Base-by-base conservation (phyloP, 2,888 invertebrate species). In the Eupithecia exiguata region DNA sequence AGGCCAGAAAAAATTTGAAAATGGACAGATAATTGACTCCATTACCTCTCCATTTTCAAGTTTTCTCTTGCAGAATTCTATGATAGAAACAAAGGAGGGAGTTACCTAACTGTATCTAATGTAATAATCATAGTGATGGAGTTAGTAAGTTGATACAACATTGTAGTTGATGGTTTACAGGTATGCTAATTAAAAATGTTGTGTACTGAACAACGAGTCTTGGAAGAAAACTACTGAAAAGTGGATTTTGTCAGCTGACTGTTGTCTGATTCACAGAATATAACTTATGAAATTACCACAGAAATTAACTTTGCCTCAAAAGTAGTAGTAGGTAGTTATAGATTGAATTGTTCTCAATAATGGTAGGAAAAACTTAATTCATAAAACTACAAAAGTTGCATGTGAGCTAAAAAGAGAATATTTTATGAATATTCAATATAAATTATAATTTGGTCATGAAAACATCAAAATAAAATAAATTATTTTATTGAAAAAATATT, bases 401-500 rank as follows among this genome's bases (percentile, higher is more conserved):
- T 38, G 38, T 38, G 9, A 21, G n/a, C n/a, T n/a, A 0, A 49
- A 49, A 53, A 53, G 53, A 53, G 53, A 53, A 0, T 21, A 53
- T 53, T 9, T 18, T 49, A 18, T 18, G 18, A 53, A 0, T 21
- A 53, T 53, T 9, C 7, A n/a, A 18, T 18, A 6, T 38, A 38
- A 1, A 49, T n/a, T n/a, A 49, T 21, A 10, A 53, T 53, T 53
- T 21, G 58, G 58, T 58, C 5, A 58, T 53, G 1, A 58, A 58
- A 58, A 58, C 25, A 25, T 58, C 1, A 5, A n/a, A 43, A 12
- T 38, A 18, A 70, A 63, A 74, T 43, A 74, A 46, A 79, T 58
- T 53, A 67, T 36, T 5, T 58, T 76, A 76, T 82, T 79, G 77
- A 84, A 91, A 91, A 90, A 87, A 88, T 89, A 90, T 89, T 91